Base-by-base conservation (phyloP, 30 jellyfish, hydroid and myxozoan species). In the Phacellophora camtschatica region DNA sequence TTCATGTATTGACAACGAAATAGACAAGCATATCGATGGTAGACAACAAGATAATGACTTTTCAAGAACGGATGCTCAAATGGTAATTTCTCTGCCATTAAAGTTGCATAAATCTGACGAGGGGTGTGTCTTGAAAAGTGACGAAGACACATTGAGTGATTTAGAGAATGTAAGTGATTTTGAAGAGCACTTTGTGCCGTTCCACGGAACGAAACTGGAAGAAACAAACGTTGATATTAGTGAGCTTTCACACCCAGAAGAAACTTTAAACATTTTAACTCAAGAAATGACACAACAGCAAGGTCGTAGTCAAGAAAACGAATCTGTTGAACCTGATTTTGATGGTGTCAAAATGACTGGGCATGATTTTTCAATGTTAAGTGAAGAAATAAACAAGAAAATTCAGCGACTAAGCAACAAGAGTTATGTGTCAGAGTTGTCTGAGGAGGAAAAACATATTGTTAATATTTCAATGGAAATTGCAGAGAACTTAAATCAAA, bases 381-480 rank as follows among this genome's bases (percentile, higher is more conserved):
- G 86, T 29, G 86, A 73, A 27, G 72, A 77, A 29, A 59, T 59
- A 4, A 59, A 46, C 35, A 74, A 77, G 23, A 65, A 77, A 45
- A 62, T 77, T 6, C 79, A 65, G 56, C 91, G 41, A 3, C 51
- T 80, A 19, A 64, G 72, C n/a, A 70, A 77, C 51, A 80, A 77
- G 23, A 73, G 86, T 33, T 80, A 42, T 55, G 67, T 64, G 2
- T 62, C 91, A 0, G 91, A 80, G 62, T 51, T 80, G 22, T 80
- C 91, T 1, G 91, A 80, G 31, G 91, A 80, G 36, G 91, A 80
- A 11, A 80, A 39, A 41, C 91, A 80, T 32, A 80, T 80, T 15
- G 83, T 80, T 30, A 80, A 65, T 51, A 80, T 80, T 53, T 64
- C 91, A n/a, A 80, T 80, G 91, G 91, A 80, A 48, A 80, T 80